Conservation (phyloP, 2,888 invertebrate genomes). For the Aporophyla nigra region DNA sequence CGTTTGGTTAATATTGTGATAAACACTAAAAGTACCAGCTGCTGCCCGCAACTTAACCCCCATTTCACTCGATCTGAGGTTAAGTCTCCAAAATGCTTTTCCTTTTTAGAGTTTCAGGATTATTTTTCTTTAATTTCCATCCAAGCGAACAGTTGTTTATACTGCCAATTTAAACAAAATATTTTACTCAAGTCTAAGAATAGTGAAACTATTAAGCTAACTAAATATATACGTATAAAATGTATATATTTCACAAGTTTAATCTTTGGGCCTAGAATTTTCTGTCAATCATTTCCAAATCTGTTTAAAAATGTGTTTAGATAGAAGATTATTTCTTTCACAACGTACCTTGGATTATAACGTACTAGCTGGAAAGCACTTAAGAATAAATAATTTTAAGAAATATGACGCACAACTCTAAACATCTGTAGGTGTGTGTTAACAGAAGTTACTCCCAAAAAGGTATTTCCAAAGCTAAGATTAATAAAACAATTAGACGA, state of each 20-base stretch:
- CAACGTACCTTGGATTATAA: background rate
- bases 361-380: background rate
- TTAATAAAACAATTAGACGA: conserved; percentile 61
- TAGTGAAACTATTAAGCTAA: too few relatives aligned
- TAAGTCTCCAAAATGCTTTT: background rate
- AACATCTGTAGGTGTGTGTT: background rate
- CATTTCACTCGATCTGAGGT: background rate
- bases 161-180: too few relatives aligned
- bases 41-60: background rate
- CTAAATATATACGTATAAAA: background rate
- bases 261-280: background rate
- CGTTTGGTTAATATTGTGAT: background rate
- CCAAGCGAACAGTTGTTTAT: too few relatives aligned
- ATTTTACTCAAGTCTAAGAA: too few relatives aligned
- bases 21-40: background rate
- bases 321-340: background rate
- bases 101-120: background rate
- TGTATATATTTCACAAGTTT: background rate
- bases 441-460: conserved; percentile 17
- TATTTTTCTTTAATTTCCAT: too few relatives aligned
- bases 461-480: conserved; percentile 44
- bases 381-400: too few relatives aligned
- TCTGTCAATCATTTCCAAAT: background rate
- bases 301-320: background rate
- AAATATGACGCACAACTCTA: background rate